Percentiles rank a stretch among this genome's conserved stretches.
phyloP scores from a whole-genome alignment of 2,888 invertebrate genomes.

The Caenorhabditis afra region DNA sequence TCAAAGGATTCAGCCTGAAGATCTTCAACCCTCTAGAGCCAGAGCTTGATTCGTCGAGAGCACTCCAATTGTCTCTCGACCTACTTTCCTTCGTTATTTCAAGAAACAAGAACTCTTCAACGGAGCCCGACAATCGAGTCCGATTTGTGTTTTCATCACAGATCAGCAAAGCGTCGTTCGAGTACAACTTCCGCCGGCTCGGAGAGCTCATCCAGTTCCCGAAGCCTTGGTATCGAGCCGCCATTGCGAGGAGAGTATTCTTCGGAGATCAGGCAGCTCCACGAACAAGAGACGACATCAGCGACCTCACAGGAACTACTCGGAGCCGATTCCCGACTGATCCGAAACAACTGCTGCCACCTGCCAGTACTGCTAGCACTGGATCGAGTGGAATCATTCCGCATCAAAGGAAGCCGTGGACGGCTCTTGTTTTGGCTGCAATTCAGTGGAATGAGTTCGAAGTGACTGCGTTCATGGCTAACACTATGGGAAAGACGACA shows the following conservation, averaged over 20 bases:
- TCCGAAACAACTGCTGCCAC: constrained; percentile 22
- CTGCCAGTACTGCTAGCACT: constrained; percentile 30
- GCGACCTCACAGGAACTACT: constrained; percentile 48
- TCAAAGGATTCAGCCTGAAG: constrained; percentile 97
- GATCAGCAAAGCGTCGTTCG: constrained; percentile 85
- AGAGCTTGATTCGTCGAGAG: constrained; percentile 58
- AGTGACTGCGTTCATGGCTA: constrained; percentile 99
- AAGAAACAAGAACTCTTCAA: constrained; percentile 73
- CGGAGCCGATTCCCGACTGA: constrained; percentile 83
- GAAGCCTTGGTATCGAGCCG: constrained; percentile 89
- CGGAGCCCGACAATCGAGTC: constrained; percentile 68
- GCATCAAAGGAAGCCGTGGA: constrained; percentile 56
- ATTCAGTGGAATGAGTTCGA: constrained; percentile 96
- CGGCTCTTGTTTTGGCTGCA: constrained; percentile 88
- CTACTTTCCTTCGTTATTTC: constrained; percentile 74
- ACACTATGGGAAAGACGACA: constrained; percentile 98
- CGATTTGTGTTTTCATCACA: constrained; percentile 53
- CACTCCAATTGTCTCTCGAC: constrained; percentile 75
- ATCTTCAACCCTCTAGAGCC: constrained; percentile 90
- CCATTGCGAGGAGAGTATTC: constrained; percentile 90
- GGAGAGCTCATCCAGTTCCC: constrained; percentile 98
- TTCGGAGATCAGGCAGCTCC: constrained; percentile 86
- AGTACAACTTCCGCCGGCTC: constrained; percentile 97
- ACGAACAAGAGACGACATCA: constrained; percentile 36
- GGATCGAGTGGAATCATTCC: constrained; percentile 28